Base-by-base conservation (phyloP, 1,140 invertebrate genomes). In the Wiebesia pumilae region DNA sequence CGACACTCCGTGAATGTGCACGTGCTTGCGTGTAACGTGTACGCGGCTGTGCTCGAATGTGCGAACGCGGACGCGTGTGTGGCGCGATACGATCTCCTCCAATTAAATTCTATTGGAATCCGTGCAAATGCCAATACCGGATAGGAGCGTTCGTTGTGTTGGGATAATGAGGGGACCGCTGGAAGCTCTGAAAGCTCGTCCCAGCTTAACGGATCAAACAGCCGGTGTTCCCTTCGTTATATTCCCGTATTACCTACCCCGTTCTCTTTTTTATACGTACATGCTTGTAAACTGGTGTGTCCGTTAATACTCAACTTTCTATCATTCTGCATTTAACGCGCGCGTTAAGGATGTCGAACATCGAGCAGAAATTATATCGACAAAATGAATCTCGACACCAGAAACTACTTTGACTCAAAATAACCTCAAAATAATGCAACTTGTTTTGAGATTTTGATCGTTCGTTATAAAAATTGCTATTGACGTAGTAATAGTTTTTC, bases 61-160 rank as follows among this genome's bases (percentile, higher is more conserved):
- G n/a, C n/a, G n/a, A n/a, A n/a, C n/a, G n/a, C n/a, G n/a, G n/a
- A 78, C 83, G 51, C 27, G 82, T 62, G 62, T 47, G 79, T 71
- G 24, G 38, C 35, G 71, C 67, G 85, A 85, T 86, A 87, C 88
- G 86, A 89, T 90, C 88, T 90, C 19, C 90, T 90, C 89, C 90
- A 91, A 92, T 92, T 92, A 92, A 92, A 92, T 92, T 91, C 90
- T 88, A 91, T 91, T 88, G 90, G 90, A 90, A 92, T 92, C 90
- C 87, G 88, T 87, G 88, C 89, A 89, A 90, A 91, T 90, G 90
- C 90, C 90, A 91, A 92, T 91, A 91, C 90, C 89, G 88, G 84
- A 88, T 88, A 82, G 82, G 73, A 81, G 75, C 89, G 81, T 87
- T 91, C 90, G 91, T 91, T 91, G 89, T 91, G 90, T 88, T 47